Evolutionary conservation across 2,113 vertebrate genomes (phyloP).

Genomic region (Misgurnus anguillicaudatus): DNA sequence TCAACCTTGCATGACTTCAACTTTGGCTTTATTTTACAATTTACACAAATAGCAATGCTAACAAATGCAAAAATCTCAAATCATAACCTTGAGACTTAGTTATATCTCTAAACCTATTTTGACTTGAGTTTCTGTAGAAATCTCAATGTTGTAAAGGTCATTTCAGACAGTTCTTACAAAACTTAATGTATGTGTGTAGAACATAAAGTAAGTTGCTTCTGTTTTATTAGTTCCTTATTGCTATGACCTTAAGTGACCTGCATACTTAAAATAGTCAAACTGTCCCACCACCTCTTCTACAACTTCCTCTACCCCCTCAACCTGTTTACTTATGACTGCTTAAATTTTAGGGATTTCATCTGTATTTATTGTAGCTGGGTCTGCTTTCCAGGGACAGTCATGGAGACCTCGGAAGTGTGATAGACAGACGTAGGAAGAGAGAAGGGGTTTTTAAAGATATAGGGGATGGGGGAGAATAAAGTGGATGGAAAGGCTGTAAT

Average conservation of each 20-base stretch:
- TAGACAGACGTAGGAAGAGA: constrained; percentile 4
- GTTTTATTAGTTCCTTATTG: background rate
- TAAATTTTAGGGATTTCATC: constrained; percentile 31
- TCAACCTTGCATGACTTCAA: no score
- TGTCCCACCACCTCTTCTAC: background rate
- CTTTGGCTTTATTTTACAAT: background rate
- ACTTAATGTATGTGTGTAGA: no score
- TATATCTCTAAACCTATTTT: no score
- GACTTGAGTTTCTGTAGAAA: no score
- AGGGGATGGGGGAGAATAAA: constrained; percentile 12
- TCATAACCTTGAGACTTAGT: no score
- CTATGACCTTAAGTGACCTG: constrained; percentile 5
- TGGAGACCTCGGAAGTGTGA: constrained; percentile 7
- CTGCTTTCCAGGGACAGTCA: constrained; percentile 9
- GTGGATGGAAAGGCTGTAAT: constrained; percentile 23
- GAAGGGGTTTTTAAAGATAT: background rate
- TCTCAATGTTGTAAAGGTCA: no score
- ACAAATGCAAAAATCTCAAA: background rate
- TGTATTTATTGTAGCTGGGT: constrained; percentile 35
- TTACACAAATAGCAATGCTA: no score
- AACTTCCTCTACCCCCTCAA: background rate
- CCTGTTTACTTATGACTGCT: constrained; percentile 9
- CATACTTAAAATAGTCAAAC: background rate
- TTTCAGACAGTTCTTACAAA: no score
- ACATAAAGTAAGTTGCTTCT: background rate